phyloP scores from a whole-genome alignment of 2,113 vertebrate genomes.

The Spilogale gracilis region DNA sequence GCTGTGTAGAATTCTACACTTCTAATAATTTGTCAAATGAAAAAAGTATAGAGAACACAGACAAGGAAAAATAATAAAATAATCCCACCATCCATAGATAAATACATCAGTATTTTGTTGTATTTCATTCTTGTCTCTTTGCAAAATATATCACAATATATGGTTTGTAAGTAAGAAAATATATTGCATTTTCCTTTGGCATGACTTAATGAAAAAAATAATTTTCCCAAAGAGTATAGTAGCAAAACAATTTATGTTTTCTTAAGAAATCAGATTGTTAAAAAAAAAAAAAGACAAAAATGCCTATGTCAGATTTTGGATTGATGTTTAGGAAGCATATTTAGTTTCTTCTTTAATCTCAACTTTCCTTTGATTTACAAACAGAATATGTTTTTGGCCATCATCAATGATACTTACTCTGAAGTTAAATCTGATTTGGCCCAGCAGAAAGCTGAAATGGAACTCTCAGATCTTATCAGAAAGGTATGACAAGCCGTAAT shows the following conservation, averaged over 20 bases:
- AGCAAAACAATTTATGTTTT: neutral
- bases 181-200: neutral
- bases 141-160: conserved; percentile 18
- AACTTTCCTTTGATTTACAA: conserved; percentile 67
- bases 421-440: conserved; percentile 98
- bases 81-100: neutral
- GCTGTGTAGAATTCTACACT: neutral
- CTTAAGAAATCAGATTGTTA: neutral
- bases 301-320: neutral
- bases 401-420: conserved; percentile 98
- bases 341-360: conserved; percentile 33
- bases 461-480: conserved; percentile 97
- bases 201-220: conserved; percentile 30
- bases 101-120: neutral
- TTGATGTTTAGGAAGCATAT: conserved; percentile 25
- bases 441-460: conserved; percentile 98
- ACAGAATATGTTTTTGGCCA: conserved; percentile 99
- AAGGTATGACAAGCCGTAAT: conserved; percentile 89
- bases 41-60: neutral
- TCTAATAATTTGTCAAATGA: neutral
- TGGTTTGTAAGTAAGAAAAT: conserved; percentile 44
- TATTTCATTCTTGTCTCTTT: neutral
- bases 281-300: neutral
- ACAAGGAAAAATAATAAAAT: conserved; percentile 9
- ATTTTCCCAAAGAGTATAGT: neutral